A percentile compares a stretch with the other conserved stretches of the same genome.
Evolutionary conservation across 2,113 vertebrate genomes (phyloP).

Genomic region (Xiphorhynchus elegans): DNA sequence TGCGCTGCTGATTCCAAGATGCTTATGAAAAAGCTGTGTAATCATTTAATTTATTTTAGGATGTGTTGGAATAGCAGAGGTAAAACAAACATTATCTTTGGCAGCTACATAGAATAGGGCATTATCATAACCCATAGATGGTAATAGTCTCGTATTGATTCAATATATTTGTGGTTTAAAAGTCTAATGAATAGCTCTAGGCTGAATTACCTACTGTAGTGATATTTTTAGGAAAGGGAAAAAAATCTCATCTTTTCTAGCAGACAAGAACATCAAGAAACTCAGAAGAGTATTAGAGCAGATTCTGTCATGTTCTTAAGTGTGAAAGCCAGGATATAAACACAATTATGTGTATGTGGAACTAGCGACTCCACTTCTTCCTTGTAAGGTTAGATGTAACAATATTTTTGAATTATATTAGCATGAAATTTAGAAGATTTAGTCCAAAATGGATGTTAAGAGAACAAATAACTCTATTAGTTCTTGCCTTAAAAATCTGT

Average conservation of each 20-base stretch:
- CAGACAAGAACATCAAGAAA: neutral
- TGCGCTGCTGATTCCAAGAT: neutral
- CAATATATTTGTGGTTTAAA: neutral
- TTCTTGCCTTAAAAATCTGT: slow-evolving; percentile 18
- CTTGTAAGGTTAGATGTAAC: neutral
- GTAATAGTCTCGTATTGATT: neutral
- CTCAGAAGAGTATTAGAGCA: neutral
- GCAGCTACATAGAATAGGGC: neutral
- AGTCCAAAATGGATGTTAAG: neutral
- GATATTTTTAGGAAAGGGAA: neutral
- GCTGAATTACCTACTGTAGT: neutral
- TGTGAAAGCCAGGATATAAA: neutral
- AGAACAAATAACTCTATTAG: neutral
- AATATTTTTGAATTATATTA: neutral
- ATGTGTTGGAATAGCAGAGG: slow-evolving; percentile 19
- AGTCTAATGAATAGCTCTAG: neutral
- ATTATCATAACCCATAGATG: neutral
- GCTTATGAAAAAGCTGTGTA: neutral
- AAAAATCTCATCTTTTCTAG: neutral
- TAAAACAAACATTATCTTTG: slow-evolving; percentile 27
- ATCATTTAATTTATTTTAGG: slow-evolving; percentile 31
- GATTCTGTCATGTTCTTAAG: neutral
- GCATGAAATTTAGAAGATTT: neutral
- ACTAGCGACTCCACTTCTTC: neutral
- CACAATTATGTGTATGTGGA: neutral